A percentile compares a stretch with the other conserved stretches of the same genome.
These are phyloP conservation scores for Eupithecia inturbata DNA, from an alignment of 2,888 invertebrate species.

Conservation along the genomic window DNA sequence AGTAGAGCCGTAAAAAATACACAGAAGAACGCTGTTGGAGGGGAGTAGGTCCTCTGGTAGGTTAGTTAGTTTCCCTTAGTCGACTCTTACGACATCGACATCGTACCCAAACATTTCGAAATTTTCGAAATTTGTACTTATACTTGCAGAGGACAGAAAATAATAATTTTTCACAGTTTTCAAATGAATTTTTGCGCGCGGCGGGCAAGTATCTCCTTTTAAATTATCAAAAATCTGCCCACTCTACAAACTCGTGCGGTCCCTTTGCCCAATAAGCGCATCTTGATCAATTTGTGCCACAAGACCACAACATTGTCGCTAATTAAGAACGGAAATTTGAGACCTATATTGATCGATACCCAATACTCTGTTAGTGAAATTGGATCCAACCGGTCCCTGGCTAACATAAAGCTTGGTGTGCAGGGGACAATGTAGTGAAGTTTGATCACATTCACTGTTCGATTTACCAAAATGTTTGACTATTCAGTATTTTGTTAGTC, in stretches of 20 bases:
- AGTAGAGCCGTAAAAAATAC: too few relatives aligned
- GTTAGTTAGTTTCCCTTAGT: too few relatives aligned
- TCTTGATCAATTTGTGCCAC: slow-evolving; percentile 53
- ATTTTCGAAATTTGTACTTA: background rate
- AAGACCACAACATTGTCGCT: slow-evolving; percentile 43
- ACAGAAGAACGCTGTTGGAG: too few relatives aligned
- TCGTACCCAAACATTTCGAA: too few relatives aligned
- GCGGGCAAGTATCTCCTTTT: background rate
- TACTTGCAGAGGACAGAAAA: background rate
- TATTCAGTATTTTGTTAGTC: background rate
- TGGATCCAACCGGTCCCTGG: slow-evolving; percentile 33
- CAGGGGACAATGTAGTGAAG: background rate
- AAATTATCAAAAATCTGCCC: background rate
- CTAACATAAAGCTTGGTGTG: background rate
- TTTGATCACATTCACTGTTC: background rate
- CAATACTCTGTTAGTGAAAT: slow-evolving; percentile 42
- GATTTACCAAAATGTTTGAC: background rate
- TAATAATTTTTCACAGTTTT: background rate
- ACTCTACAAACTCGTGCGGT: background rate
- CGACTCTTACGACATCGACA: too few relatives aligned
- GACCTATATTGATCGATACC: slow-evolving; percentile 53
- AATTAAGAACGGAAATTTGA: slow-evolving; percentile 69
- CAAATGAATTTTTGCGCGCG: background rate
- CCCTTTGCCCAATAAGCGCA: slow-evolving; percentile 57
- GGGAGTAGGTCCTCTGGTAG: too few relatives aligned